Evolutionary conservation across 2,113 vertebrate genomes (phyloP).

Genomic region (Albula goreensis): DNA sequence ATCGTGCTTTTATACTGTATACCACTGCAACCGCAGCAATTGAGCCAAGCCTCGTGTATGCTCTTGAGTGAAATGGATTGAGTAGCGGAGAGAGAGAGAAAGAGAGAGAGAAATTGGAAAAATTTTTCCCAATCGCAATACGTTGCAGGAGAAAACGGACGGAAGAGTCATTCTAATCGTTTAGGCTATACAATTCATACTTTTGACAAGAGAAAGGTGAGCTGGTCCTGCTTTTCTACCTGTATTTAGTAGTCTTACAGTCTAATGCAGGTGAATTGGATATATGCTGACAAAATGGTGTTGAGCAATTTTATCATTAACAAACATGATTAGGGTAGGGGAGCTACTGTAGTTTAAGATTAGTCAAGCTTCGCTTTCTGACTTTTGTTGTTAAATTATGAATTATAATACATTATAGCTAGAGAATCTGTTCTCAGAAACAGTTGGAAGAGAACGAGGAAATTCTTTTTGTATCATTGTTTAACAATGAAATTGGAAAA

Average conservation of each 20-base stretch:
- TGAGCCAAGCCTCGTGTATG: constrained; percentile 25
- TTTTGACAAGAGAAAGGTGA: constrained; percentile 26
- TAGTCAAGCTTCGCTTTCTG: not conserved
- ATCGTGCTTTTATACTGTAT: constrained; percentile 19
- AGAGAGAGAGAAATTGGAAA: not conserved
- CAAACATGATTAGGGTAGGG: not conserved
- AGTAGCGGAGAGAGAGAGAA: constrained; percentile 9
- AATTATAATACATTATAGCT: not conserved
- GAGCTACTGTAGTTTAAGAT: not conserved
- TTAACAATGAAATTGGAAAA: no score
- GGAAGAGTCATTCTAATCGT: not conserved
- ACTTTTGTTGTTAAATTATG: not conserved
- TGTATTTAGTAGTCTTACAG: not conserved
- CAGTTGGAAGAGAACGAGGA: not conserved
- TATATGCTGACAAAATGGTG: constrained; percentile 5
- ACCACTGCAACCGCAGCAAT: constrained; percentile 19
- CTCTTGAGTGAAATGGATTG: constrained; percentile 31
- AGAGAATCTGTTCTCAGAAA: not conserved
- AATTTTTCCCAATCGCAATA: not conserved
- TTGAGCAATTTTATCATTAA: not conserved
- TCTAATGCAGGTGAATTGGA: constrained; percentile 9
- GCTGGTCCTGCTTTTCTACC: constrained; percentile 5
- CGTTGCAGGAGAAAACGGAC: constrained; percentile 1
- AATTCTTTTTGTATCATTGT: not conserved
- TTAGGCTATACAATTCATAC: not conserved